phyloP scores from a whole-genome alignment of 2,797 vertebrate genomes.

The Pantherophis vulpinus region DNA sequence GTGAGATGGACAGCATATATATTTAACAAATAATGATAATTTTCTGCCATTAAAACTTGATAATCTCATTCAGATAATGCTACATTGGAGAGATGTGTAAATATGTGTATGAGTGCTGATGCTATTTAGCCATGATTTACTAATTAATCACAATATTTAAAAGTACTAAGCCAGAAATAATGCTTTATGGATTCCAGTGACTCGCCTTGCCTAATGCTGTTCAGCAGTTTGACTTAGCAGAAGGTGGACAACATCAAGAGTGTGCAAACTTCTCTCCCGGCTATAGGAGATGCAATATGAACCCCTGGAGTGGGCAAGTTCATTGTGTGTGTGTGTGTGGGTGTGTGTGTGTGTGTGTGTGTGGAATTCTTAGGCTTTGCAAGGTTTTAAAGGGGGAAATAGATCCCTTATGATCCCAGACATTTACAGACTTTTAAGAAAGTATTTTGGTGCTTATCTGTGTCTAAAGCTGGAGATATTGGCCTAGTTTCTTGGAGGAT shows the following conservation, averaged over 20 bases:
- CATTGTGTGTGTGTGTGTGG: not conserved
- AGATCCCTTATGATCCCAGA: not conserved
- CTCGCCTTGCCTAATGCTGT: not conserved
- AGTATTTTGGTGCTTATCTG: not conserved
- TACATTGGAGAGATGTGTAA: not conserved
- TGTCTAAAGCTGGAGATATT: not conserved
- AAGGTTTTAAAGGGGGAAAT: not conserved
- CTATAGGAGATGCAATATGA: not conserved
- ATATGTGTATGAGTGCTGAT: not conserved
- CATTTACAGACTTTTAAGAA: not conserved
- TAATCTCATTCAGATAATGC: not conserved
- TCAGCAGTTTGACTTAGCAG: not conserved
- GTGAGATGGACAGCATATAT: no score
- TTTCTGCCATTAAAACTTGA: not conserved
- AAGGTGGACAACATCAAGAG: not conserved
- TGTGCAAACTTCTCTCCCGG: not conserved
- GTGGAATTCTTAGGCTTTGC: not conserved
- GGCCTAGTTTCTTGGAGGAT: not conserved
- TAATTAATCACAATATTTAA: not conserved
- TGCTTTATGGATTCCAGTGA: not conserved
- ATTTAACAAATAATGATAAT: not conserved
- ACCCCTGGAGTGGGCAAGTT: not conserved
- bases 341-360: no score
- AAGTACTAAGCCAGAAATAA: not conserved
- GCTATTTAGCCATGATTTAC: not conserved